Conservation (phyloP, 2,113 vertebrate species). For the Cacatua alba region DNA sequence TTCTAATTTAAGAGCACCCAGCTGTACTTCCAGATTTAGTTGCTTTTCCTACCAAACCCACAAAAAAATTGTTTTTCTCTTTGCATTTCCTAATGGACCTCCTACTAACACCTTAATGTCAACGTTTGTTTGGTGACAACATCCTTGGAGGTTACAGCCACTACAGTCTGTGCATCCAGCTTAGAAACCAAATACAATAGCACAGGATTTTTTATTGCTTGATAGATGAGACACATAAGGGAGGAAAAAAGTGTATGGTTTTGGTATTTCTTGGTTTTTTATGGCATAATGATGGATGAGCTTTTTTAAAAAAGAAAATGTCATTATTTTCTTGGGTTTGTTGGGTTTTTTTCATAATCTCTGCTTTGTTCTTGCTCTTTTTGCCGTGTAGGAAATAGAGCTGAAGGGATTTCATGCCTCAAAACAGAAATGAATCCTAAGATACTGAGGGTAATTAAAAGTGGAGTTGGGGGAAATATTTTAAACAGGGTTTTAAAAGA, state of each 20-base stretch:
- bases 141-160: constrained; percentile 14
- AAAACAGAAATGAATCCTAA: constrained; percentile 21
- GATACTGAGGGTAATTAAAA: background rate
- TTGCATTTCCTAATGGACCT: constrained; percentile 16
- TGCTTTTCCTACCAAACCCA: background rate
- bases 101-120: constrained; percentile 19
- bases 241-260: background rate
- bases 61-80: background rate
- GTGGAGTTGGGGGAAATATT: background rate
- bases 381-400: background rate
- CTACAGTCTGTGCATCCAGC: background rate
- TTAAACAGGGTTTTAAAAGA: background rate
- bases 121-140: constrained; percentile 32
- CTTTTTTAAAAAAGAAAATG: background rate
- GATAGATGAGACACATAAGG: background rate
- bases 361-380: constrained; percentile 28
- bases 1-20: constrained; percentile 41
- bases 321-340: background rate
- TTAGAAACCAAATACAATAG: constrained; percentile 9
- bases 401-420: constrained; percentile 19
- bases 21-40: constrained; percentile 39
- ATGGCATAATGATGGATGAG: background rate
- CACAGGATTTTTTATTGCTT: background rate
- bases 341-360: background rate
- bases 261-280: background rate